Base-by-base conservation (phyloP, 2,113 vertebrate genomes). In the Oryzias javanicus region DNA sequence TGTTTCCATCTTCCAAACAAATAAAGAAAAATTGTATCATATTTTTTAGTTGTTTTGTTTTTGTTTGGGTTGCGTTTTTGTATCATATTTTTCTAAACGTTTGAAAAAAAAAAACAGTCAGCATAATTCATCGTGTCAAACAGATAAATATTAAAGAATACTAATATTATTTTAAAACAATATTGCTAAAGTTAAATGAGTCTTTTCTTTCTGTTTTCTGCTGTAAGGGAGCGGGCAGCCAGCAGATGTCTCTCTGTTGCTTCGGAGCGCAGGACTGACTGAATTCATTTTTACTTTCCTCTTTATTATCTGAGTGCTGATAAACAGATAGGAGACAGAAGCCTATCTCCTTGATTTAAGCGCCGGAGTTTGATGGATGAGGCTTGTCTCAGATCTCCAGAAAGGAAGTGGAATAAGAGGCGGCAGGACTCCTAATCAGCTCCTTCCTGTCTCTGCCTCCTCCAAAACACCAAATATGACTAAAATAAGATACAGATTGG, bases 181-280 rank as follows among this genome's bases (percentile, higher is more conserved):
- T 12, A 35, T 35, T 22, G 2, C 22, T 22, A 22, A 22, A 22
- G 2, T 22, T 2, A 22, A 22, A 22, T 2, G 22, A 22, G 22
- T 22, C 22, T 22, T 22, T 22, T 22, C 3, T 22, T 2, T 22
- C 3, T 22, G 22, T 22, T 2, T 22, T 22, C 60, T 27, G 60
- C 20, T 86, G 85, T 71, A 70, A 72, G 59, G 49, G 68, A 67
- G 60, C 49, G n/a, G 48, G 22, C 60, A 46, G 42, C 84, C 88
- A 88, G 75, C 67, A 88, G 88, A 82, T 84, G 88, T 84, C 88
- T 78, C 87, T 73, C 65, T 70, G 55, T 64, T 54, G 58, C 82
- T 59, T 60, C 27, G 44, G 19, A 78, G 70, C 10, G 14, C 40
- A 4, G 20, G 15, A 14, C 13, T 46, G 50, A 60, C 42, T 61